Evolutionary conservation across 2,888 invertebrate genomes (phyloP).

Genomic region (Chrysina gloriosa): DNA sequence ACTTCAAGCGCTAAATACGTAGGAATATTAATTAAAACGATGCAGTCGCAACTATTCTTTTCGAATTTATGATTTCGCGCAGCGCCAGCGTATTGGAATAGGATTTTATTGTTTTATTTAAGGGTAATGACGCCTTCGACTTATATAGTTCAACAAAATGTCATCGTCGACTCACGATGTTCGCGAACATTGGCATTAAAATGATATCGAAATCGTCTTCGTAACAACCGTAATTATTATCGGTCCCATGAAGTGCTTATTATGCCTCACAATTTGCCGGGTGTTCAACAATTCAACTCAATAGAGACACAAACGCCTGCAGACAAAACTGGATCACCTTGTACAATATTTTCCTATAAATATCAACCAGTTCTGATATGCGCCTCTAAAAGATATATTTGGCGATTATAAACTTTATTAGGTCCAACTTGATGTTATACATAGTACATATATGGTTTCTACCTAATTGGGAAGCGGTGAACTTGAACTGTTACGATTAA

Average conservation of each 20-base stretch:
- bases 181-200: background rate
- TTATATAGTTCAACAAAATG: no score
- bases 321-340: conserved; percentile 27
- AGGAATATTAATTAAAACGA: background rate
- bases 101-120: conserved; percentile 1
- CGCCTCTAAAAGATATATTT: conserved; percentile 5
- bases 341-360: conserved; percentile 26
- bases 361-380: background rate
- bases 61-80: no score
- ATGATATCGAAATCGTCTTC: background rate
- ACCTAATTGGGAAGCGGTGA: background rate
- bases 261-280: background rate
- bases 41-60: no score
- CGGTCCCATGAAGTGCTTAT: background rate
- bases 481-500: conserved; percentile 16
- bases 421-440: background rate
- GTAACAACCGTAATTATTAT: background rate
- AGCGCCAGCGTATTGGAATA: no score
- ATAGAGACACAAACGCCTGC: background rate
- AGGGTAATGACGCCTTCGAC: no score
- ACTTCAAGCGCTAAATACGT: no score
- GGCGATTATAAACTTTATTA: background rate
- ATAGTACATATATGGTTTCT: background rate
- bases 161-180: background rate
- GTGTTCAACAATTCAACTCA: background rate